These are phyloP conservation scores for Ataeniobius toweri DNA, from an alignment of 2,797 vertebrate species.

Conservation along the genomic window DNA sequence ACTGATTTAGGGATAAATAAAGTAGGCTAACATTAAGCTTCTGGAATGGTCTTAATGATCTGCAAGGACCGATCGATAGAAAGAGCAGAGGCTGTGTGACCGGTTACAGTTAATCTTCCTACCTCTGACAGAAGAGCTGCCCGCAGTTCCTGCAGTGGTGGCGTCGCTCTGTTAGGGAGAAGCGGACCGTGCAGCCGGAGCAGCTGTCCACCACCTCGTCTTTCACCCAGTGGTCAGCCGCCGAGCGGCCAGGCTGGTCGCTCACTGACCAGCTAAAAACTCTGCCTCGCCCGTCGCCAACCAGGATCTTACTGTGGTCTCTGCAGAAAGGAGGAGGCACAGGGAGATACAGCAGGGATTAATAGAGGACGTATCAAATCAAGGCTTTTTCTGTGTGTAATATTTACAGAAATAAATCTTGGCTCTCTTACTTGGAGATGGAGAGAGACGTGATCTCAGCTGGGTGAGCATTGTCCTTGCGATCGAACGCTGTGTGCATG, in stretches of 20 bases:
- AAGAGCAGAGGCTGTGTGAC: not conserved
- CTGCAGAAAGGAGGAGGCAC: conserved; percentile 61
- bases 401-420: not conserved
- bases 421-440: conserved; percentile 89
- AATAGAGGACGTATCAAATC: not conserved
- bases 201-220: conserved; percentile 97
- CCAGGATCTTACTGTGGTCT: conserved; percentile 96
- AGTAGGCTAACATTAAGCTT: not conserved
- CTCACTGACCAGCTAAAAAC: conserved; percentile 99
- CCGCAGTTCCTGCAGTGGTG: conserved; percentile 99
- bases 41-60: too few relatives aligned
- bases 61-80: not conserved
- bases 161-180: conserved; percentile 94
- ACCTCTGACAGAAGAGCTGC: conserved; percentile 99
- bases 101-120: conserved; percentile 55
- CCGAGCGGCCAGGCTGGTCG: conserved; percentile 94
- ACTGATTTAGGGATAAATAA: not conserved
- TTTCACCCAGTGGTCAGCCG: conserved; percentile 99
- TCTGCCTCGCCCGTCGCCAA: conserved; percentile 92
- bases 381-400: not conserved
- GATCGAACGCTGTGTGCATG: conserved; percentile 98
- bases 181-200: conserved; percentile 90
- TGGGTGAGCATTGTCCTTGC: conserved; percentile 96
- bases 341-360: too few relatives aligned
- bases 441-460: conserved; percentile 93